Base-by-base conservation (phyloP, 2,888 invertebrate genomes). In the Rhyacophila evoluta region DNA sequence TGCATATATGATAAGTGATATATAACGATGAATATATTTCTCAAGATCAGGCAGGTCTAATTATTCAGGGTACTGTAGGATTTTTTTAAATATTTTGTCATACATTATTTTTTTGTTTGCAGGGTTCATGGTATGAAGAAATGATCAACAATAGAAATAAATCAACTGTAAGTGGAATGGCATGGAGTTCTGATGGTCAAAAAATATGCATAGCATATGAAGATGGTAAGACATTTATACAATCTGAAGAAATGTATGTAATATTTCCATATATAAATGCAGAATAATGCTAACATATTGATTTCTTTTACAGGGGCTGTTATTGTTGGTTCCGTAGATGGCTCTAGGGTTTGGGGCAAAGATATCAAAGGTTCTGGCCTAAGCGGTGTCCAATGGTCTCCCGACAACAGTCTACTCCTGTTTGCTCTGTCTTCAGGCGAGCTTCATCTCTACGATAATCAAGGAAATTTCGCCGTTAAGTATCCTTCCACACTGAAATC, bases 71-170 rank as follows among this genome's bases (percentile, higher is more conserved):
- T n/a, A n/a, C n/a, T n/a, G n/a, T n/a, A n/a, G n/a, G n/a, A n/a
- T n/a, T n/a, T n/a, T n/a, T n/a, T n/a, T n/a, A n/a, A n/a, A n/a
- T n/a, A n/a, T n/a, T n/a, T n/a, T n/a, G n/a, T n/a, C n/a, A n/a
- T n/a, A n/a, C n/a, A n/a, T 79, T 41, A 67, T 78, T 11, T 3
- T 19, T 69, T 10, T 38, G 37, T n/a, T 77, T 81, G 85, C 87
- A 95, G 93, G 97, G 96, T 15, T 94, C 96, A 0, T 98, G 98
- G 98, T 97, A 97, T 88, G 98, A 99, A 88, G 99, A 99, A 88
- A 99, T 99, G 99, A 98, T 99, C 83, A 99, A 99, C 87, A 99
- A 99, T 87, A 92, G 99, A 79, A 99, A 99, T 85, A 98, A 98
- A 85, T 98, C 98, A 0, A 95, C 97, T 0, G 99, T 99, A 0